Percentiles rank a stretch among this genome's conserved stretches.
phyloP scores from a whole-genome alignment of 2,888 invertebrate species.

The Molorchus minor region DNA sequence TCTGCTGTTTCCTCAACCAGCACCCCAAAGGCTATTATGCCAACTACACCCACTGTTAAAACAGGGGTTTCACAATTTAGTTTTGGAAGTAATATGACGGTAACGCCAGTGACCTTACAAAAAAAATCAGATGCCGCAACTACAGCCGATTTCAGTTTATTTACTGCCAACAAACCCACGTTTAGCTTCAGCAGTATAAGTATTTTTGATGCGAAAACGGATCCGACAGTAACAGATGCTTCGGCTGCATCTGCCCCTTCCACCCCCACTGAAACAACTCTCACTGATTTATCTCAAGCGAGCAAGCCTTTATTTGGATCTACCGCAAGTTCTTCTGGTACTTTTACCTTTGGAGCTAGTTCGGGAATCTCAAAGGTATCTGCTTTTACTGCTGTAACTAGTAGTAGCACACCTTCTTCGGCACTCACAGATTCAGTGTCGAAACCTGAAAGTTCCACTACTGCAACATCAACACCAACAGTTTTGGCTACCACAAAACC shows the following conservation, averaged over 20 bases:
- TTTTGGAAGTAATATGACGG: slow-evolving; percentile 24
- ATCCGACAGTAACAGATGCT: background rate
- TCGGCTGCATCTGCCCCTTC: background rate
- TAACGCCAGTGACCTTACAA: slow-evolving; percentile 8
- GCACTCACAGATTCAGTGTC: background rate
- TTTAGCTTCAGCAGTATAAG: slow-evolving; percentile 32
- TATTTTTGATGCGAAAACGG: slow-evolving; percentile 6
- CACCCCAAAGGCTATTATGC: no score
- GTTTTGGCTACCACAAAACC: background rate
- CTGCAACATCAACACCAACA: background rate
- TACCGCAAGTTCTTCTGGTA: background rate
- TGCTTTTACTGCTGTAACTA: background rate
- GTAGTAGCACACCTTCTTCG: background rate
- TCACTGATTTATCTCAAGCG: background rate
- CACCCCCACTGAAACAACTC: background rate
- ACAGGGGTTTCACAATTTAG: slow-evolving; percentile 20
- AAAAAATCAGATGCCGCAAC: slow-evolving; percentile 2
- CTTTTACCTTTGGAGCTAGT: background rate
- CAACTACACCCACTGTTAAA: slow-evolving; percentile 3
- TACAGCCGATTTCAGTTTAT: slow-evolving; percentile 29
- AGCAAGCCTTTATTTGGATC: slow-evolving; percentile 21
- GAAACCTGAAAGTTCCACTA: background rate
- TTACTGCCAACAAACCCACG: slow-evolving; percentile 37
- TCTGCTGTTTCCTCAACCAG: background rate
- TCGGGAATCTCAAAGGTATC: background rate